Evolutionary conservation across 2,113 vertebrate genomes (phyloP).

Genomic region (Anas platyrhynchos): DNA sequence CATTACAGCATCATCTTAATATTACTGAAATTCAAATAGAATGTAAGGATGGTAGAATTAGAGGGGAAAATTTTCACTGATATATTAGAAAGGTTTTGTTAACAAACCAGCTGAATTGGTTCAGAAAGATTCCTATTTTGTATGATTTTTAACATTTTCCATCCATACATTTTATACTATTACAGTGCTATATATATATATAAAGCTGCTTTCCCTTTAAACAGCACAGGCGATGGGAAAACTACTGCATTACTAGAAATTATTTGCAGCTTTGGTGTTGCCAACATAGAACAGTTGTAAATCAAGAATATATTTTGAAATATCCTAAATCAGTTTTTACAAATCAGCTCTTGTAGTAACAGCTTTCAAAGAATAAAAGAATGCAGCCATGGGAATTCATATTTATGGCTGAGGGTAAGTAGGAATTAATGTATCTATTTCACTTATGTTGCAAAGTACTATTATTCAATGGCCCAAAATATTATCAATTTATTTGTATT

Average conservation of each 20-base stretch:
- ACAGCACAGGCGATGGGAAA: slow-evolving; percentile 46
- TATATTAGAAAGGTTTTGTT: slow-evolving; percentile 51
- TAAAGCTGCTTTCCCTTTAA: slow-evolving; percentile 37
- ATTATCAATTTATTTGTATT: slow-evolving; percentile 31
- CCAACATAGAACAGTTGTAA: slow-evolving; percentile 53
- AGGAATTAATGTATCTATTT: slow-evolving; percentile 20
- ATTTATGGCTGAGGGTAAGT: neutral
- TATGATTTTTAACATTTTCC: slow-evolving; percentile 14
- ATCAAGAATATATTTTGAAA: slow-evolving; percentile 55
- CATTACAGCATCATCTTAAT: neutral
- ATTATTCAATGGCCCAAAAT: slow-evolving; percentile 6
- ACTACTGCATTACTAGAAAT: slow-evolving; percentile 51
- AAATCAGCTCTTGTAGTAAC: slow-evolving; percentile 37
- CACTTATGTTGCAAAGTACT: neutral
- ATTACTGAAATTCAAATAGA: slow-evolving; percentile 47
- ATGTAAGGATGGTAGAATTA: neutral
- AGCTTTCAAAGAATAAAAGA: slow-evolving; percentile 58
- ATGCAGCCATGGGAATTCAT: slow-evolving; percentile 30
- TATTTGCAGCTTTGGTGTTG: slow-evolving; percentile 44
- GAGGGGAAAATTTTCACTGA: slow-evolving; percentile 24
- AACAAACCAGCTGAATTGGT: slow-evolving; percentile 41
- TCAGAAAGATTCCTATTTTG: neutral
- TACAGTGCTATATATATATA: neutral
- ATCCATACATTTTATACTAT: neutral
- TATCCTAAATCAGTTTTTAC: slow-evolving; percentile 57